A percentile compares a stretch with the other conserved stretches of the same genome.
Conservation (phyloP, 2,113 vertebrate genomes). For the Butorides virescens region DNA sequence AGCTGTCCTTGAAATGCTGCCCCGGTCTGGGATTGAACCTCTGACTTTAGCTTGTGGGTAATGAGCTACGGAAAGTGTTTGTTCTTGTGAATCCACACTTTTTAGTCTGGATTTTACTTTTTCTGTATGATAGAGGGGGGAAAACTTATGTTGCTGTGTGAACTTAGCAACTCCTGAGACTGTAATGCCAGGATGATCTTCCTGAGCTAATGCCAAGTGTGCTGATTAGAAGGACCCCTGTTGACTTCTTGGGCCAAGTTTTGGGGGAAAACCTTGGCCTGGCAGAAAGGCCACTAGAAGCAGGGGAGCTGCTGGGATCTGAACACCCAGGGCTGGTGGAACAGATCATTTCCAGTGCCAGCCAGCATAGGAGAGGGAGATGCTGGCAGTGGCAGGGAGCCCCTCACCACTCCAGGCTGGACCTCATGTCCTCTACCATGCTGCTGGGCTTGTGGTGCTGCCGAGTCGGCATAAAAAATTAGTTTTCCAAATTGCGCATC, state of each 20-base stretch:
- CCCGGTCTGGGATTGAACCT: neutral
- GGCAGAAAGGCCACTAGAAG: neutral
- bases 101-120: neutral
- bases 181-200: neutral
- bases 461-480: neutral
- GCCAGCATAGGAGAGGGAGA: fast-evolving
- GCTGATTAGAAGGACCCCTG: neutral
- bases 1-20: neutral
- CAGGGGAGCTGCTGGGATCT: neutral
- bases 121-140: neutral
- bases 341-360: neutral
- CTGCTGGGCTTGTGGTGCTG: neutral
- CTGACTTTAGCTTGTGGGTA: neutral
- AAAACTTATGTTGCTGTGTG: neutral
- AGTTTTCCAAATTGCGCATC: neutral
- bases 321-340: neutral
- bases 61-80: neutral
- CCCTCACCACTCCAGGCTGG: fast-evolving
- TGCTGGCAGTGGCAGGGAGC: fast-evolving
- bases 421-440: fast-evolving
- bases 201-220: neutral
- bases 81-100: neutral
- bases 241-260: neutral
- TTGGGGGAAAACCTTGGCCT: neutral
- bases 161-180: neutral